Conservation (phyloP, 2,113 vertebrate genomes). For the Syngnathus typhle region DNA sequence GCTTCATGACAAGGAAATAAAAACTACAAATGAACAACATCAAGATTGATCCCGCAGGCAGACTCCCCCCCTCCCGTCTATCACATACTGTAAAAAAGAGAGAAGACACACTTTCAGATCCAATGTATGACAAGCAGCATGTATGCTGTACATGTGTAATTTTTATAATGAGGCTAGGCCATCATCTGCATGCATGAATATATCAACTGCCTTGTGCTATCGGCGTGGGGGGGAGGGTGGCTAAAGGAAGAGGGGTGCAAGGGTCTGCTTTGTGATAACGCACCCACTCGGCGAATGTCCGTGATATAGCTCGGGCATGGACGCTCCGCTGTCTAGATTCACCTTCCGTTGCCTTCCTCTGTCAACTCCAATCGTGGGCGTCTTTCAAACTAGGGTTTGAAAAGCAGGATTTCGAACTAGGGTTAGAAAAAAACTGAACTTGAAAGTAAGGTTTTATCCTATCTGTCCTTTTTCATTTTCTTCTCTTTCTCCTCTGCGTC, state of each 20-base stretch:
- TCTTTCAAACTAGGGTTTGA: conserved; percentile 9
- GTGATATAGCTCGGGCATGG: conserved; percentile 62
- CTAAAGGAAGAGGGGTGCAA: conserved; percentile 8
- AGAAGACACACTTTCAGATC: conserved; percentile 27
- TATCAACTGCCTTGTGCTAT: conserved; percentile 17
- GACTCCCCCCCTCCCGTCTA: no score
- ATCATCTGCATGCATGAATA: conserved; percentile 36
- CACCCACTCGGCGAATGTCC: conserved; percentile 57
- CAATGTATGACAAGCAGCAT: conserved; percentile 16
- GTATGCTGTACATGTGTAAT: conserved; percentile 43
- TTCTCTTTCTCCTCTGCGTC: conserved; percentile 34
- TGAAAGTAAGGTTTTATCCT: no score
- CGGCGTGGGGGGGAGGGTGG: conserved; percentile 21
- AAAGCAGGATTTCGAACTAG: no score
- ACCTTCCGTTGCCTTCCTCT: conserved; percentile 42
- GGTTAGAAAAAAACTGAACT: no score
- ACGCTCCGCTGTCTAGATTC: conserved; percentile 45
- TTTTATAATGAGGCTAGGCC: conserved; percentile 50
- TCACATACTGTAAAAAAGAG: conserved; percentile 1
- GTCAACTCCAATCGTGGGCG: conserved; percentile 52
- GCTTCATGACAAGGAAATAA: not conserved
- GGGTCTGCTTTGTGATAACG: conserved; percentile 55
- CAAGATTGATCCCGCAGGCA: not conserved
- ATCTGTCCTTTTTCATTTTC: conserved; percentile 10
- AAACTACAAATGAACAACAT: not conserved